Base-by-base conservation (phyloP, 2,113 vertebrate genomes). In the Labrus mixtus region DNA sequence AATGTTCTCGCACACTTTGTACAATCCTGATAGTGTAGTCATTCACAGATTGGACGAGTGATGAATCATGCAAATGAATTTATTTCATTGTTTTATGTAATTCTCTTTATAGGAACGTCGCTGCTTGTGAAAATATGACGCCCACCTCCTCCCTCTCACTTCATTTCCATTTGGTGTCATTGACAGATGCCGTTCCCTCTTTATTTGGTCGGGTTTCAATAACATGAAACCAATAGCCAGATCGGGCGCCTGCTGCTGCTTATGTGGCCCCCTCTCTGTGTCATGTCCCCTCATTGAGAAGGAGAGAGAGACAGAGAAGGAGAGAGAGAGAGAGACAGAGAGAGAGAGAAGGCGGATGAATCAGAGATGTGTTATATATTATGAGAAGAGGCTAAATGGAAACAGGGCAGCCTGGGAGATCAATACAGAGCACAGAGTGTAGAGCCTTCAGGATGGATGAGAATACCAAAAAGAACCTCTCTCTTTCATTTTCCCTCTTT, bases 341-440 rank as follows among this genome's bases (percentile, higher is more conserved):
- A 62, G 58, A 64, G 58, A 79, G 73, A 58, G 76, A 60, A 77
- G 63, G 65, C 37, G 58, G 61, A 81, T 83, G 85, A 91, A 86
- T 91, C 81, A 68, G 79, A 90, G 79, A 79, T 79, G 88, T 91
- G 88, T 91, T 91, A 82, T 90, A 90, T 90, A 83, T 90, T 90
- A 90, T 90, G 83, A 92, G 85, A 90, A 86, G 82, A 88, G 82
- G 82, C 90, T 90, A 91, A 91, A 91, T 90, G 90, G 83, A 88
- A 93, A 91, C 79, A 85, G 82, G 73, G 70, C 83, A 76, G 76
- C 83, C 78, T 86, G 59, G 2, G 76, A 88, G 86, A 92, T 92
- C 92, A 87, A 94, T 90, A 92, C 85, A 61, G 56, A 86, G 75
- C 78, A 77, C 11, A 25, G 66, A 89, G 87, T 59, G 57, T 60